phyloP scores from a whole-genome alignment of 2,888 invertebrate species.

The Malacosoma neustria region DNA sequence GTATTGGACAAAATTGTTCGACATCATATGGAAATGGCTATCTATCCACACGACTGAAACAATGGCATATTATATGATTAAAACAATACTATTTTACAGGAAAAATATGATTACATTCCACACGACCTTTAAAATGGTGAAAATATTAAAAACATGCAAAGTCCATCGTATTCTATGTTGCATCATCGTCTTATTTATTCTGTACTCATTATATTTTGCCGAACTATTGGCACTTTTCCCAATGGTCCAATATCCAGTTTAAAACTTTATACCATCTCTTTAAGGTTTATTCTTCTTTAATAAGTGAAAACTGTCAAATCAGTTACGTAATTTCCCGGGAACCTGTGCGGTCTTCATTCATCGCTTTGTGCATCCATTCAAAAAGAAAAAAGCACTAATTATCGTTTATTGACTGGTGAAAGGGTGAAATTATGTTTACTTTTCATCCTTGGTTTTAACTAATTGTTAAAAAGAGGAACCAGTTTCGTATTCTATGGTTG shows the following conservation, averaged over 20 bases:
- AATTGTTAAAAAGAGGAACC: too few relatives aligned
- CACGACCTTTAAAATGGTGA: too few relatives aligned
- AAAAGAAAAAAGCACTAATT: background rate
- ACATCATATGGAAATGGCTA: too few relatives aligned
- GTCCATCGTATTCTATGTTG: slow-evolving; percentile 17
- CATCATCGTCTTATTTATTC: slow-evolving; percentile 40
- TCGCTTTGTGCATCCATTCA: slow-evolving; percentile 11
- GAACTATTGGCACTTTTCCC: slow-evolving; percentile 44
- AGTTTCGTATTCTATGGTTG: too few relatives aligned
- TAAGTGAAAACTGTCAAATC: slow-evolving; percentile 7
- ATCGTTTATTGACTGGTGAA: background rate
- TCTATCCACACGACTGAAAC: too few relatives aligned
- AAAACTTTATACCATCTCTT: slow-evolving; percentile 5
- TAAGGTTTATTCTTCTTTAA: slow-evolving; percentile 2
- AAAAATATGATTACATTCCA: too few relatives aligned
- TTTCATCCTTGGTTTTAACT: too few relatives aligned
- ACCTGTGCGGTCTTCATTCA: slow-evolving; percentile 14
- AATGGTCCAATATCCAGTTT: slow-evolving; percentile 10
- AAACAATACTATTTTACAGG: too few relatives aligned
- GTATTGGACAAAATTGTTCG: too few relatives aligned
- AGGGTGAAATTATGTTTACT: too few relatives aligned
- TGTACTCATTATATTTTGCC: slow-evolving; percentile 26
- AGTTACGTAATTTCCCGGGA: slow-evolving; percentile 13
- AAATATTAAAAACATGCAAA: too few relatives aligned
- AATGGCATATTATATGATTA: too few relatives aligned